Evolutionary conservation across 2,888 invertebrate genomes (phyloP).

Genomic region (Volucella inanis): DNA sequence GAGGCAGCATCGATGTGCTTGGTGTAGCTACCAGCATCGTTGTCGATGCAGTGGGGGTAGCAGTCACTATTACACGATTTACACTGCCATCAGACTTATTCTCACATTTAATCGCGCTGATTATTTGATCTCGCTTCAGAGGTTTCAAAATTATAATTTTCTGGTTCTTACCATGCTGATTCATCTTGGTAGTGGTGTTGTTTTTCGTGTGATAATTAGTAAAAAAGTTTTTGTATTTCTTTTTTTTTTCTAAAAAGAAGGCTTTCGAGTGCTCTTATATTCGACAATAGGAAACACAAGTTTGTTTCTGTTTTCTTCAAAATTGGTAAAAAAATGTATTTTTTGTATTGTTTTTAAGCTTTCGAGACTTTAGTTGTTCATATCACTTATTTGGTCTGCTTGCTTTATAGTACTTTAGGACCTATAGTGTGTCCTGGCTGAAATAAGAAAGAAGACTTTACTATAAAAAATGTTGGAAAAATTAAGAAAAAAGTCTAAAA

Average conservation of each 20-base stretch:
- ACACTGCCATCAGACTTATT: slow-evolving; percentile 54
- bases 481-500: not conserved
- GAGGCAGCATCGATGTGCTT: slow-evolving; percentile 40
- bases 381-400: not conserved
- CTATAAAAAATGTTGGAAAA: not conserved
- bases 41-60: slow-evolving; percentile 24
- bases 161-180: slow-evolving; percentile 67
- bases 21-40: slow-evolving; percentile 4
- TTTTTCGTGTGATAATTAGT: no score
- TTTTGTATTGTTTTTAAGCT: not conserved
- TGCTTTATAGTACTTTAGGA: slow-evolving; percentile 39
- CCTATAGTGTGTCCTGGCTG: slow-evolving; percentile 29
- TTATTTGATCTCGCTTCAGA: slow-evolving; percentile 66
- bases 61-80: slow-evolving; percentile 51
- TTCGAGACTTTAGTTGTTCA: not conserved
- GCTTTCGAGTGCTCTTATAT: not conserved
- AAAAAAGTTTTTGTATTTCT: not conserved
- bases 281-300: not conserved
- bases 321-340: slow-evolving; percentile 20
- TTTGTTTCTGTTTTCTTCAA: slow-evolving; percentile 2
- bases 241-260: not conserved
- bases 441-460: slow-evolving; percentile 2
- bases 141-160: slow-evolving; percentile 69
- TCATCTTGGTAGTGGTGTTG: slow-evolving; percentile 37
- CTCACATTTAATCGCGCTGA: slow-evolving; percentile 62